Percentiles rank a stretch among this genome's conserved stretches.
phyloP scores from a whole-genome alignment of 2,797 vertebrate genomes.

The Capromys pilorides region DNA sequence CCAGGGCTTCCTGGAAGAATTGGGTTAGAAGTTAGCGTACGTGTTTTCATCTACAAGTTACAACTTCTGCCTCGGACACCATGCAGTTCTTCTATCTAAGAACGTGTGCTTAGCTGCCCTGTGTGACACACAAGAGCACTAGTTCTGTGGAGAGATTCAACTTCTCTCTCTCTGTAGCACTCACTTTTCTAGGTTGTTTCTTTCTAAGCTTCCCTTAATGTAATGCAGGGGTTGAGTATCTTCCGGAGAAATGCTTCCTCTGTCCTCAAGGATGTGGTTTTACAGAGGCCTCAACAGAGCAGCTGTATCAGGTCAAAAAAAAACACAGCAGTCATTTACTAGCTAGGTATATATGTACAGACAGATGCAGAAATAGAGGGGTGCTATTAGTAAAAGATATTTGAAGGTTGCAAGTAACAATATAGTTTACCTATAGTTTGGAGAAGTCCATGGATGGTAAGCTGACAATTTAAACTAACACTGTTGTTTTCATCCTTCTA shows the following conservation, averaged over 20 bases:
- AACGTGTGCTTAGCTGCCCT: not conserved
- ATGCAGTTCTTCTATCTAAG: not conserved
- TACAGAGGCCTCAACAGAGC: not conserved
- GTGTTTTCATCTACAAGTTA: conserved; percentile 12
- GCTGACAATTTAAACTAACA: not conserved
- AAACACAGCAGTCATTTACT: not conserved
- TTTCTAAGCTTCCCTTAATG: not conserved
- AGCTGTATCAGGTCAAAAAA: not conserved
- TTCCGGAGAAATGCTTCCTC: not conserved
- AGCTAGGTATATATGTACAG: not conserved
- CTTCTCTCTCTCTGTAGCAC: not conserved
- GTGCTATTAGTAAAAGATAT: not conserved
- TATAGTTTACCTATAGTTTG: not conserved
- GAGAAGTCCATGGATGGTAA: not conserved
- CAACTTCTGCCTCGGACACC: not conserved
- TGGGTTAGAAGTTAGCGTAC: not conserved
- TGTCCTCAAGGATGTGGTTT: not conserved
- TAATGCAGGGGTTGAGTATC: not conserved
- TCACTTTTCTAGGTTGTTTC: not conserved
- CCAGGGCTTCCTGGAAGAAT: conserved; percentile 15
- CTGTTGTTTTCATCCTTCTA: conserved; percentile 77
- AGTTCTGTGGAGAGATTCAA: not conserved
- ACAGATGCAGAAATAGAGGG: not conserved
- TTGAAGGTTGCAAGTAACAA: not conserved
- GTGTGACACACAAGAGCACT: not conserved